phyloP scores from a whole-genome alignment of 2,888 invertebrate genomes.

The Zele albiditarsus region DNA sequence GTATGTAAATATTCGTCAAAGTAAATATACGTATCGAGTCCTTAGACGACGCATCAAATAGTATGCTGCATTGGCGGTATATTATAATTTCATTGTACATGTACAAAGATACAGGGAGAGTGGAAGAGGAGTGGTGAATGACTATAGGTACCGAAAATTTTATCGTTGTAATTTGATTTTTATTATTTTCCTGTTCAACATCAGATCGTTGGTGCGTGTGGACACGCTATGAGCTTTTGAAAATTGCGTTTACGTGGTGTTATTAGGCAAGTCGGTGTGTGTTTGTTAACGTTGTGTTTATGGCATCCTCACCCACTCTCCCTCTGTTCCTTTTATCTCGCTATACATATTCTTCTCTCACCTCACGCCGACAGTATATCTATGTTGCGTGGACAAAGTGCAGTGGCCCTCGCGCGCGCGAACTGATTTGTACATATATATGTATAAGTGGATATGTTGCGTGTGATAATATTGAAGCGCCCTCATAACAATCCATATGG shows the following conservation, averaged over 20 bases:
- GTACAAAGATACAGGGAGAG: neutral
- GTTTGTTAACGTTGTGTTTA: slow-evolving; percentile 22
- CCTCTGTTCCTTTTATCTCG: neutral
- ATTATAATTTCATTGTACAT: neutral
- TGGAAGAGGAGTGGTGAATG: neutral
- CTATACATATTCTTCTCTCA: neutral
- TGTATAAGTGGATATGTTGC: neutral
- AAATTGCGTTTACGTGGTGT: slow-evolving; percentile 64
- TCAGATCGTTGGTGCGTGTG: slow-evolving; percentile 42
- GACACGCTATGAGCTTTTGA: slow-evolving; percentile 59
- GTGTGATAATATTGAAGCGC: slow-evolving; percentile 21
- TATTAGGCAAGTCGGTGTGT: slow-evolving; percentile 60
- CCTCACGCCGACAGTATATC: no score
- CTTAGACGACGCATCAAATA: neutral
- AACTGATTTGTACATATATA: no score
- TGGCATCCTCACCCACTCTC: neutral
- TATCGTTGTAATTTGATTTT: slow-evolving; percentile 31
- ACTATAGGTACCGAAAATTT: neutral
- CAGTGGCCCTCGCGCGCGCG: no score
- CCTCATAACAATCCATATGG: neutral
- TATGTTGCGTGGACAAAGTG: no score
- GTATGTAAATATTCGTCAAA: no score
- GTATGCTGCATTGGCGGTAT: neutral
- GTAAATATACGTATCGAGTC: neutral
- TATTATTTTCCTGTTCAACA: slow-evolving; percentile 33